Conservation (phyloP, 2,113 vertebrate species). For the Diphyllodes magnificus region DNA sequence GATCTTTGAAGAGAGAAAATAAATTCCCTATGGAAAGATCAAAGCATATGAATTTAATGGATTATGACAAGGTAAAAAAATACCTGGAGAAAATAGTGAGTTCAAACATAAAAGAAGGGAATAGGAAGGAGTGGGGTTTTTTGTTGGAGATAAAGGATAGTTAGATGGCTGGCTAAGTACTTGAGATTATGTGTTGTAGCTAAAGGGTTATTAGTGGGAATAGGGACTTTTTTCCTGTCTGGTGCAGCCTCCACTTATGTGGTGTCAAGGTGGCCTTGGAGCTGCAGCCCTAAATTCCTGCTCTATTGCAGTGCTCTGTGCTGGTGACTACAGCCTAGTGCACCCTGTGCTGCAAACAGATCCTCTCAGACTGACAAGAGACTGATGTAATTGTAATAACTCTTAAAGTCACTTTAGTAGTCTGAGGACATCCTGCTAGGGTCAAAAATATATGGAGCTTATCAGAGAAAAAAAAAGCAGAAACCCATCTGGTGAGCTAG, state of each 20-base stretch:
- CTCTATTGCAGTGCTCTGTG: background rate
- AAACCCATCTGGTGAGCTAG: background rate
- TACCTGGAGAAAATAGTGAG: slow-evolving; percentile 1
- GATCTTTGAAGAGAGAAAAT: background rate
- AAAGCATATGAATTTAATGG: slow-evolving; percentile 5
- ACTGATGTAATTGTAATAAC: background rate
- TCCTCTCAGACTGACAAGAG: background rate
- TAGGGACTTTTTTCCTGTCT: background rate
- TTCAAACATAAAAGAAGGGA: background rate
- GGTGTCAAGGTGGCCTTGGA: background rate
- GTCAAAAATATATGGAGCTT: background rate
- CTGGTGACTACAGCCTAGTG: background rate
- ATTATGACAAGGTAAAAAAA: background rate
- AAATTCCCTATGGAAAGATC: background rate
- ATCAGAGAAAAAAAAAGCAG: background rate
- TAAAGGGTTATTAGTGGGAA: background rate
- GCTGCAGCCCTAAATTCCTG: background rate
- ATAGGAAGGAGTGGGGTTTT: background rate
- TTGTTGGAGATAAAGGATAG: background rate
- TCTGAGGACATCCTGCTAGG: background rate
- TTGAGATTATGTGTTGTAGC: background rate
- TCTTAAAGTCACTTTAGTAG: background rate
- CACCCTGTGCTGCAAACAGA: background rate
- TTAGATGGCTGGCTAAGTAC: background rate
- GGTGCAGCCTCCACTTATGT: background rate